A percentile compares a stretch with the other conserved stretches of the same genome.
Conservation (phyloP, 1,140 invertebrate species). For the Drosophila pectinifera region DNA sequence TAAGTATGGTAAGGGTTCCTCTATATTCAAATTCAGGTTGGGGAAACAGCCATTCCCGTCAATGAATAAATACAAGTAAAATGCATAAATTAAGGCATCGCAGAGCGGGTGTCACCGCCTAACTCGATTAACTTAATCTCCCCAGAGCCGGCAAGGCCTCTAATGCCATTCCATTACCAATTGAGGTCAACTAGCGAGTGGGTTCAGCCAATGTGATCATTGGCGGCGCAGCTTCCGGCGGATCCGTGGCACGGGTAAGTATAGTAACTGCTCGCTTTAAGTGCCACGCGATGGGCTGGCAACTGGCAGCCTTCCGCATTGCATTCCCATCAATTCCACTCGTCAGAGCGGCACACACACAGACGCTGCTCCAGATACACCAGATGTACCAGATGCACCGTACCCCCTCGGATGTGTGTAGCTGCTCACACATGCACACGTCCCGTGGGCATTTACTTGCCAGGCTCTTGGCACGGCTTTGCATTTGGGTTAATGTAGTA, state of each 20-base stretch:
- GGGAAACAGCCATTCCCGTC: background rate
- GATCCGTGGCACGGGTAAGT: conserved; percentile 24
- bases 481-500: conserved; percentile 83
- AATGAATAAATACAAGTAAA: background rate
- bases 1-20: too few species aligned
- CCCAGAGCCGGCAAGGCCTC: background rate
- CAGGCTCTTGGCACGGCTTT: conserved; percentile 78
- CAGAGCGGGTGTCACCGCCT: background rate
- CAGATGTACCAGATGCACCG: conserved; percentile 5
- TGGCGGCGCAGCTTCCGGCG: conserved; percentile 15
- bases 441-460: conserved; percentile 70
- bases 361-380: conserved; percentile 6
- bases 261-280: conserved; percentile 36
- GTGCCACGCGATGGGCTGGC: conserved; percentile 26
- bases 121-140: conserved; percentile 23
- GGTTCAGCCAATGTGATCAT: conserved; percentile 40
- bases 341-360: conserved; percentile 33
- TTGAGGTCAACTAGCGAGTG: conserved; percentile 36
- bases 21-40: too few species aligned
- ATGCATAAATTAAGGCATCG: background rate
- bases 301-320: conserved; percentile 42
- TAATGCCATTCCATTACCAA: conserved; percentile 38
- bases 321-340: conserved; percentile 51
- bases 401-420: background rate
- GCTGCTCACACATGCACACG: conserved; percentile 44